Percentiles rank a stretch among this genome's conserved stretches.
Evolutionary conservation across 2,113 vertebrate species (phyloP).

Genomic region (Apeltes quadracus): DNA sequence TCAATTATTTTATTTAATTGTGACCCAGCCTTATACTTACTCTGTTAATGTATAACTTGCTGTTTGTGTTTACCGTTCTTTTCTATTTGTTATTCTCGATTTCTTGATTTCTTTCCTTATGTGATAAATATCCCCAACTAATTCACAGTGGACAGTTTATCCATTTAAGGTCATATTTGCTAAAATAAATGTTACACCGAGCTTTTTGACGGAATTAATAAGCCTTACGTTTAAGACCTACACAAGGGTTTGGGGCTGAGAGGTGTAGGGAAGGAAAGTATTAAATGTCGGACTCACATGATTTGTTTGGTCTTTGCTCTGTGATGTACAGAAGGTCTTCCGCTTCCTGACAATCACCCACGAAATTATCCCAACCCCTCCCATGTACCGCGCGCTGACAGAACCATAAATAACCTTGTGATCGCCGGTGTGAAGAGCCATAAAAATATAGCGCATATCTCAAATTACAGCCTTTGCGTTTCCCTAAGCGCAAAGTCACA

Average conservation of each 20-base stretch:
- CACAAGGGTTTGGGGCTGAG: not conserved
- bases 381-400: slow-evolving; percentile 23
- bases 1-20: too few species aligned
- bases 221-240: not conserved
- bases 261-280: not conserved
- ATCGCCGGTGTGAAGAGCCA: slow-evolving; percentile 32
- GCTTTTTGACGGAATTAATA: not conserved
- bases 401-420: slow-evolving; percentile 52
- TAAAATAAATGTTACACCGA: not conserved
- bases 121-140: not conserved
- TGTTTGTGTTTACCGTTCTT: too few species aligned
- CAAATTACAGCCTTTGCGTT: slow-evolving; percentile 55
- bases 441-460: slow-evolving; percentile 40
- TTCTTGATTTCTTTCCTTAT: too few species aligned
- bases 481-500: slow-evolving; percentile 29
- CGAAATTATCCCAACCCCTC: slow-evolving; percentile 25
- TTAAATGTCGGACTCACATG: not conserved
- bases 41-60: too few species aligned
- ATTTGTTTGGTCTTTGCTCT: not conserved
- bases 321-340: slow-evolving; percentile 18
- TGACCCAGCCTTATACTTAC: too few species aligned
- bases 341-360: slow-evolving; percentile 18
- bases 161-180: not conserved
- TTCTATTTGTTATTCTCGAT: too few species aligned
- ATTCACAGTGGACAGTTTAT: not conserved